Evolutionary conservation across 2,113 vertebrate species (phyloP).

Genomic region (Notiomystis cincta): DNA sequence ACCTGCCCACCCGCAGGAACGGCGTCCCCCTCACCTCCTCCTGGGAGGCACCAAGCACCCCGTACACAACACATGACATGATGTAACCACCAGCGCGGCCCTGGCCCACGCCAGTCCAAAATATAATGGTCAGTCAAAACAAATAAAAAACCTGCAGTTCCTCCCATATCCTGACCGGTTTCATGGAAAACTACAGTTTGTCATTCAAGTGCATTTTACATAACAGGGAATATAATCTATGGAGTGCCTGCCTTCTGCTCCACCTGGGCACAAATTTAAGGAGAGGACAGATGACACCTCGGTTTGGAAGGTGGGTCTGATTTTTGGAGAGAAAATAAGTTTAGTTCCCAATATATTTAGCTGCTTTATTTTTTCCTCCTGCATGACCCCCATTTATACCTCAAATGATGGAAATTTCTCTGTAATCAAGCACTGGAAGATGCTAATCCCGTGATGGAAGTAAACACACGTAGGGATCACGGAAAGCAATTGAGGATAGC

Average conservation of each 20-base stretch:
- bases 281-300: background rate
- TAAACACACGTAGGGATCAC: background rate
- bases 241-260: background rate
- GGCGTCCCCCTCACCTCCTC: slow-evolving; percentile 69
- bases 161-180: slow-evolving; percentile 39
- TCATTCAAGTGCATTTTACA: slow-evolving; percentile 33
- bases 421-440: background rate
- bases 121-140: slow-evolving; percentile 47
- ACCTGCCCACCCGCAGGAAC: background rate
- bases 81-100: slow-evolving; percentile 67
- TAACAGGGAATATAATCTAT: slow-evolving; percentile 12
- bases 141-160: slow-evolving; percentile 41
- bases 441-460: slow-evolving; percentile 1
- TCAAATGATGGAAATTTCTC: background rate
- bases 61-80: slow-evolving; percentile 69
- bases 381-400: background rate
- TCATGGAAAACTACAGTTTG: slow-evolving; percentile 57
- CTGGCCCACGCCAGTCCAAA: slow-evolving; percentile 49
- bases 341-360: background rate
- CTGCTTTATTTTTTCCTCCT: background rate
- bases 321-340: background rate
- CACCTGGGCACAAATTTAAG: background rate
- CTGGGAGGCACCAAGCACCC: slow-evolving; percentile 71
- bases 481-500: background rate
- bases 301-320: background rate